Evolutionary conservation across 1,140 invertebrate genomes (phyloP), one percentile per base, ranked within the genome.

Genomic region (Andricus grossulariae): DNA sequence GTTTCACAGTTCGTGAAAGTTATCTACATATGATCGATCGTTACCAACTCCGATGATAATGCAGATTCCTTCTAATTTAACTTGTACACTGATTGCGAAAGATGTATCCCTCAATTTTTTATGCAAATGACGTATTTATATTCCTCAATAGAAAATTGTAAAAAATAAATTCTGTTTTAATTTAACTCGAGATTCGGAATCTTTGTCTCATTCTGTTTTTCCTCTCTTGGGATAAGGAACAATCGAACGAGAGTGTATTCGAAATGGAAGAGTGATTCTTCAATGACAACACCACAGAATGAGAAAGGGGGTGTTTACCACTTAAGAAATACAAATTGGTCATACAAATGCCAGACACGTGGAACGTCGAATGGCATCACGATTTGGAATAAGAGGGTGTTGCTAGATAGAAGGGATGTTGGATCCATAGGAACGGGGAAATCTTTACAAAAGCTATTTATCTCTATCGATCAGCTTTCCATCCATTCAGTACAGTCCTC

Each of bases 311-410:
- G 71, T 66, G 54, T 73, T 72, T 50, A 19, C 76, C 76, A 78
- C 72, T 79, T 79, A 76, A 73, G 78, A 76, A 80, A 76, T 55
- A 76, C 74, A 73, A 80, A 76, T 80, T 75, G 71, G 72, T 52
- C 54, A 52, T 72, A 79, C 78, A 73, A 73, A 80, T 57, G 54
- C 70, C 54, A 51, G 71, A 70, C 74, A 76, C 52, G 76, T 80
- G 55, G 74, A 79, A 75, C 78, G 52, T 45, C 55, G 60, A 79
- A 75, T 51, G 52, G 21, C 21, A 60, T 60, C 57, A 12, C 57
- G 57, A 60, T 60, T 60, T 60, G 1, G 16, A 60, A 15, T 32
- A 80, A 74, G 76, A 80, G 74, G 81, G 83, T 49, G 73, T 80
- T 54, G 78, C 54, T 76, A 79, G 77, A 72, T 66, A 78, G 77